A percentile compares a stretch with the other conserved stretches of the same genome.
Evolutionary conservation across 2,888 invertebrate genomes (phyloP).

Genomic region (Chesias legatella): DNA sequence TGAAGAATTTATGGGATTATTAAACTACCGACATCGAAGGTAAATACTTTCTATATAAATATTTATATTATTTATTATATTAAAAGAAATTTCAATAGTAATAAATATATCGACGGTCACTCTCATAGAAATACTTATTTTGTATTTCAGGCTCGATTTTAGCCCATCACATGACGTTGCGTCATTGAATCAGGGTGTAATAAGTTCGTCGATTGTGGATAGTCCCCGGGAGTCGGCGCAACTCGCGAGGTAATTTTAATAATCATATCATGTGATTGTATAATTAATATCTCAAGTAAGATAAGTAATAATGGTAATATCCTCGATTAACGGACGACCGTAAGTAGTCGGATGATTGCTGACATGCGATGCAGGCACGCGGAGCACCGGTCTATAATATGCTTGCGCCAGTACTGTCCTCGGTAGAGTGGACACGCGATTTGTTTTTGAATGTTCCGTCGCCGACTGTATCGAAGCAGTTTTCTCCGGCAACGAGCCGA

Average conservation of each 20-base stretch:
- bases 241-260: conserved; percentile 40
- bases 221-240: conserved; percentile 38
- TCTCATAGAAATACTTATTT: background rate
- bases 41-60: no score
- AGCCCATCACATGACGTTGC: conserved; percentile 38
- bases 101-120: conserved; percentile 5
- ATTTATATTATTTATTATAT: no score
- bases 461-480: conserved; percentile 42
- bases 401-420: conserved; percentile 51
- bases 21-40: no score
- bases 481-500: conserved; percentile 53
- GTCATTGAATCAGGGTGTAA: no score
- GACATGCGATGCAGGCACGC: conserved; percentile 37
- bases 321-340: conserved; percentile 20
- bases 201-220: conserved; percentile 27
- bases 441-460: conserved; percentile 58
- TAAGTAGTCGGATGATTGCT: conserved; percentile 25
- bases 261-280: conserved; percentile 4
- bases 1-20: no score
- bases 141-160: conserved; percentile 58
- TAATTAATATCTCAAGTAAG: background rate
- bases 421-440: conserved; percentile 61
- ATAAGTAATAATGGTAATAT: background rate
- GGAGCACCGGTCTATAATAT: conserved; percentile 42
- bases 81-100: no score